A percentile compares a stretch with the other conserved stretches of the same genome.
Conservation (phyloP, 2,113 vertebrate species). For the Lycaon pictus region DNA sequence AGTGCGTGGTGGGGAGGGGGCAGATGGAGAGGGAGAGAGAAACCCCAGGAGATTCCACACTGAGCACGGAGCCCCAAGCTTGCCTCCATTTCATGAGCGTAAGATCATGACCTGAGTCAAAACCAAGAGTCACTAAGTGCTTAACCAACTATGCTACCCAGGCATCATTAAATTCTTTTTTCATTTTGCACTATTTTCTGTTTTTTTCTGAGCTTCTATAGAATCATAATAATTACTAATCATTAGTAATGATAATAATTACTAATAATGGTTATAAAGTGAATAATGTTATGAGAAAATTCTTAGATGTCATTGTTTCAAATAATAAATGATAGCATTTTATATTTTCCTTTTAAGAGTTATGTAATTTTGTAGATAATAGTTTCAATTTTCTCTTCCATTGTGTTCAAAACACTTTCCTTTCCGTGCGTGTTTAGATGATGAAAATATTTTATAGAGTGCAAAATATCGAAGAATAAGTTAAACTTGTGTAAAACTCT, state of each 20-base stretch:
- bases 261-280: background rate
- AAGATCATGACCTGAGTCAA: background rate
- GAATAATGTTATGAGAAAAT: background rate
- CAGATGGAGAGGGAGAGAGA: background rate
- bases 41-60: background rate
- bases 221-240: background rate
- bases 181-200: background rate
- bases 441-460: conserved; percentile 50
- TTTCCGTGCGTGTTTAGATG: background rate
- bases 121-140: background rate
- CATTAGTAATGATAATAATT: background rate
- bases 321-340: background rate
- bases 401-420: background rate
- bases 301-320: background rate
- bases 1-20: background rate
- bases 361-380: conserved; percentile 10
- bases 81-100: background rate
- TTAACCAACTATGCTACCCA: background rate
- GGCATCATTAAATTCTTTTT: background rate
- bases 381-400: background rate
- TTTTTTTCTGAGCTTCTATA: background rate
- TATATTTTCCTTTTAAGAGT: background rate
- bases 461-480: conserved; percentile 30
- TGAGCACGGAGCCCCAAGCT: background rate
- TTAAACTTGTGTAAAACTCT: conserved; percentile 38